Evolutionary conservation across 2,797 vertebrate species (phyloP).

Genomic region (Natrix natrix): DNA sequence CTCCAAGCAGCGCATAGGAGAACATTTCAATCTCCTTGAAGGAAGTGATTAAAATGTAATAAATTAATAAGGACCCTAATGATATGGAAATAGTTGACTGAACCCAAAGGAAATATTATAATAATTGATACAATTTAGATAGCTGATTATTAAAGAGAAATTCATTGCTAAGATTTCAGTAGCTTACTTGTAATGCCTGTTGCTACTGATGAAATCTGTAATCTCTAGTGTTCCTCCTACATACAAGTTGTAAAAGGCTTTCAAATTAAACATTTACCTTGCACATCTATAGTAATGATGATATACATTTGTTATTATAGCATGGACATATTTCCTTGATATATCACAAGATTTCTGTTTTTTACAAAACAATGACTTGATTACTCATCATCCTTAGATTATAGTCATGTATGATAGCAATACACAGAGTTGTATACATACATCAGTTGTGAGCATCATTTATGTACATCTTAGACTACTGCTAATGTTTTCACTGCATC

Average conservation of each 20-base stretch:
- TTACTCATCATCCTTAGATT: constrained; percentile 36
- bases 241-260: constrained; percentile 1
- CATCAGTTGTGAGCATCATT: constrained; percentile 32
- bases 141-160: neutral
- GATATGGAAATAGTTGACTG: neutral
- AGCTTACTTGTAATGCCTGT: neutral
- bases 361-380: constrained; percentile 49
- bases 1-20: too few species aligned
- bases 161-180: constrained; percentile 1
- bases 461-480: constrained; percentile 5
- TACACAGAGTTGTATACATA: neutral
- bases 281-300: neutral
- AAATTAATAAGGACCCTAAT: neutral
- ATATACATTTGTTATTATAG: constrained; percentile 41
- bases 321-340: constrained; percentile 5
- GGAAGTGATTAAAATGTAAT: constrained; percentile 1
- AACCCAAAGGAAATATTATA: neutral
- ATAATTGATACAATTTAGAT: neutral
- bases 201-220: neutral
- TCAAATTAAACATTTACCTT: constrained; percentile 4
- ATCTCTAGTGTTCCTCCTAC: constrained; percentile 8
- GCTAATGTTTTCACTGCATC: constrained; percentile 35
- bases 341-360: constrained; percentile 46
- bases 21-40: neutral
- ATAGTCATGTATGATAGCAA: constrained; percentile 13